Percentiles rank a stretch among this genome's conserved stretches.
phyloP scores from a whole-genome alignment of 1,140 invertebrate genomes.

The Archivesica marissinica region DNA sequence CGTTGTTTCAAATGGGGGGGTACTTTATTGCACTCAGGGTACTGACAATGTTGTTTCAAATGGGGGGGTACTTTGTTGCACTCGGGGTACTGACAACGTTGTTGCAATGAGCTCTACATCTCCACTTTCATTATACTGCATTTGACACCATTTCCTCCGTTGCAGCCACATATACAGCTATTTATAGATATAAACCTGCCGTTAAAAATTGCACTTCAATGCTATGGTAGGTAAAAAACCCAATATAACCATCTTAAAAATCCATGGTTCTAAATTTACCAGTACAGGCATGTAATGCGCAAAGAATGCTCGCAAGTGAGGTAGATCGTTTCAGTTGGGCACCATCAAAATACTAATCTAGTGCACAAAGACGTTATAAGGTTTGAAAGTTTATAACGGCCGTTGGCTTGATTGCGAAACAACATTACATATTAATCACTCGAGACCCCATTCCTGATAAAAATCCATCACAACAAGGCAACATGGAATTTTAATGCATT shows the following conservation, averaged over 20 bases:
- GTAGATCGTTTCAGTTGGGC: not conserved
- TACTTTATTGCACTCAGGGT: not conserved
- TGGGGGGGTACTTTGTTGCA: not conserved
- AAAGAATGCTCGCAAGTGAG: not conserved
- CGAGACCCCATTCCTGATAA: no score
- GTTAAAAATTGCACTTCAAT: conserved; percentile 41
- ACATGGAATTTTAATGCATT: no score
- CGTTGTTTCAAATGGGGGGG: not conserved
- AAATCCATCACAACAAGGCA: no score
- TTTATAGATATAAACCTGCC: conserved; percentile 29
- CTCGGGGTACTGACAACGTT: not conserved
- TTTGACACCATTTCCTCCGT: not conserved
- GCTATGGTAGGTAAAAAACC: not conserved
- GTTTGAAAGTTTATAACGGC: not conserved
- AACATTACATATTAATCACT: no score
- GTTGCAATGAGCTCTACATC: not conserved
- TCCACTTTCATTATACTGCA: not conserved
- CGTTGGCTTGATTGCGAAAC: no score
- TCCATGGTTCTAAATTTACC: not conserved
- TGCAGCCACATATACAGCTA: not conserved
- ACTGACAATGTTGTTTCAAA: not conserved
- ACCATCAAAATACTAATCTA: not conserved
- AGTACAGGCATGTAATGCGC: not conserved
- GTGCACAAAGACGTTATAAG: not conserved
- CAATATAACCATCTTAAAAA: not conserved